phyloP scores from a whole-genome alignment of 1,140 invertebrate species.

The Dinothrombium tinctorium region DNA sequence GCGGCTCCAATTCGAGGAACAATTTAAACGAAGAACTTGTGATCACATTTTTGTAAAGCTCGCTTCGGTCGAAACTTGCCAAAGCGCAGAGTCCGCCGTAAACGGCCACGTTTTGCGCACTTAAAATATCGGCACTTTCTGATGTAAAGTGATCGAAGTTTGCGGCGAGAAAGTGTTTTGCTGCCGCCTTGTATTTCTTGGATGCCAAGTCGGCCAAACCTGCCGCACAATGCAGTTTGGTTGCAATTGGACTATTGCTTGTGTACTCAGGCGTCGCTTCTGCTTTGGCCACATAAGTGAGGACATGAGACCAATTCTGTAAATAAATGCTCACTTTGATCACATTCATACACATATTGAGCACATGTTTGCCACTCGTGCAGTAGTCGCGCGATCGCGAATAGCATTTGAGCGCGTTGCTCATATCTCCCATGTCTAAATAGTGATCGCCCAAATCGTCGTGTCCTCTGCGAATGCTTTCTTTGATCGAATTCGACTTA shows the following conservation, averaged over 20 bases:
- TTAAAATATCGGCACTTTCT: conserved; percentile 7
- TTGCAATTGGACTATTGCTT: conserved; percentile 36
- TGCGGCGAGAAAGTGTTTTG: conserved; percentile 75
- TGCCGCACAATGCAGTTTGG: conserved; percentile 76
- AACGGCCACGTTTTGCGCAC: conserved; percentile 60
- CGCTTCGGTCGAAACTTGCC: conserved; percentile 80
- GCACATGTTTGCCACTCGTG: conserved; percentile 88
- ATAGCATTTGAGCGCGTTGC: conserved; percentile 94
- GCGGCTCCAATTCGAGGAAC: conserved; percentile 90
- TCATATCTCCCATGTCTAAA: conserved; percentile 82
- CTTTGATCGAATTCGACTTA: conserved; percentile 87
- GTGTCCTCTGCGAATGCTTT: conserved; percentile 24
- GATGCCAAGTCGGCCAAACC: conserved; percentile 76
- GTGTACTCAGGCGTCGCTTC: conserved; percentile 71
- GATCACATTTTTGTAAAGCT: conserved; percentile 86
- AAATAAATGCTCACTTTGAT: conserved; percentile 84
- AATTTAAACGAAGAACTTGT: conserved; percentile 86
- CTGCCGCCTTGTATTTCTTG: conserved; percentile 83
- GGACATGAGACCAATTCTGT: conserved; percentile 91
- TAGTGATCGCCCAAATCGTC: conserved; percentile 96
- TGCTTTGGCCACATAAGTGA: conserved; percentile 89
- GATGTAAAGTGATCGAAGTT: conserved; percentile 61
- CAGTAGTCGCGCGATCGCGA: conserved; percentile 92
- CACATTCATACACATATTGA: conserved; percentile 95
- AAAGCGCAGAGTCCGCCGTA: conserved; percentile 91